Evolutionary conservation across 2,113 vertebrate species (phyloP).

Genomic region (Heterochromis multidens): DNA sequence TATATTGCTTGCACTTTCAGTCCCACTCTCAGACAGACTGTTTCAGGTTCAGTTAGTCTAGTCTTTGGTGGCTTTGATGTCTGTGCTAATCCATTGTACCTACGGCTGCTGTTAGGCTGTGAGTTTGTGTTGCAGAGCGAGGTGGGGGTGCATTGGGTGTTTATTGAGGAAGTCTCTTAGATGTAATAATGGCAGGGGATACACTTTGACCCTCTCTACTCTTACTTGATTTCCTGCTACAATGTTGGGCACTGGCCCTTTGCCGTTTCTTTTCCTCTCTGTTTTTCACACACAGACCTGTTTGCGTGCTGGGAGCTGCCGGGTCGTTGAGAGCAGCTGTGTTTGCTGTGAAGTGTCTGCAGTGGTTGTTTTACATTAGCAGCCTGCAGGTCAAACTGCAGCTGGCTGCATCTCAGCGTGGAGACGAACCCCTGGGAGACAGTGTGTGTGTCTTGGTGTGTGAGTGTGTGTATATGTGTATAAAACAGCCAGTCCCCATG

Average conservation of each 20-base stretch:
- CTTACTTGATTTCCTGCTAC: constrained; percentile 35
- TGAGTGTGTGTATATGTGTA: not conserved
- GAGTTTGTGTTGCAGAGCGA: not conserved
- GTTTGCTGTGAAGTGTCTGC: constrained; percentile 53
- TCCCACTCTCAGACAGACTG: not conserved
- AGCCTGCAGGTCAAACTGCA: constrained; percentile 62
- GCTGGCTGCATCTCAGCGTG: constrained; percentile 43
- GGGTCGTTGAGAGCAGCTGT: constrained; percentile 40
- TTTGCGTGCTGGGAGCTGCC: not conserved
- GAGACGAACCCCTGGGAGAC: constrained; percentile 28
- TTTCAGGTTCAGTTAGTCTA: not conserved
- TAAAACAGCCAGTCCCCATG: constrained; percentile 35
- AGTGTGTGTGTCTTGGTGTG: not conserved
- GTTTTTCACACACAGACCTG: constrained; percentile 5
- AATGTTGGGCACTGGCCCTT: not conserved
- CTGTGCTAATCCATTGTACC: constrained; percentile 26
- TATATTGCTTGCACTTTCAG: not conserved
- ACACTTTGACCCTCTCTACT: constrained; percentile 7
- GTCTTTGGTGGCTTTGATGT: constrained; percentile 12
- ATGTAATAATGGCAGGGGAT: constrained; percentile 15
- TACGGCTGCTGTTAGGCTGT: not conserved
- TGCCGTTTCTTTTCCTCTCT: not conserved
- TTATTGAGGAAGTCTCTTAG: constrained; percentile 7
- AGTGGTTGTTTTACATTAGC: constrained; percentile 54
- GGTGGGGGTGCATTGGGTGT: not conserved